Evolutionary conservation across 2,797 vertebrate genomes (phyloP), one percentile per base, ranked within the genome.

Genomic region (Chloroceryle inda): DNA sequence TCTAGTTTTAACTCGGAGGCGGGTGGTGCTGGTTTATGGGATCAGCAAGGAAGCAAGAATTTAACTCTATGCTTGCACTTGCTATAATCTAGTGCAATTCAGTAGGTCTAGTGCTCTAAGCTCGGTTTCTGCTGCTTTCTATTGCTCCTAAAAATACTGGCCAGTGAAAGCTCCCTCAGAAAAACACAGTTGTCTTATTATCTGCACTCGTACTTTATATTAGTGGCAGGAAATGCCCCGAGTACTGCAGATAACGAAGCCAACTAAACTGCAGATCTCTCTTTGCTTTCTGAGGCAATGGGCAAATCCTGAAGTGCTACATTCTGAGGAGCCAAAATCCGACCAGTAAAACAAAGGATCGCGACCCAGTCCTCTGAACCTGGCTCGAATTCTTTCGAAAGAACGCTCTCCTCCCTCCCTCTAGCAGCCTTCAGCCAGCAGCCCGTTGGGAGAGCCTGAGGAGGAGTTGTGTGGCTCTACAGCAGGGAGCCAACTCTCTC

Each of bases 371-470:
- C 88, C 66, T 89, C 88, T 82, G 89, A 93, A 72, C 85, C 96
- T 96, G 91, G 94, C 96, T 97, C 88, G n/a, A 73, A 97, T 91
- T 91, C 92, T 93, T 96, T 88, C 76, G 77, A 87, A 96, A 90
- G 64, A 94, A 91, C 4, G 4, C 76, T 96, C 61, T 90, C 94
- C 95, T 94, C 91, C 96, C 92, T 88, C 84, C 93, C 93, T 88
- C 84, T 72, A 93, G 84, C 89, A 96, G 82, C 84, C 61, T 97
- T 82, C 87, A 96, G 94, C 88, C 94, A 97, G 95, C 96, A 97
- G 97, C 97, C 94, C 97, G 96, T 97, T 97, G 95, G 96, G 97
- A 97, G 93, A 97, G 91, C 94, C 97, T 92, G 89, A 97, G 96
- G 81, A 98, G 94, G 96, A 97, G 95, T 96, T 97, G 94, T 58